A percentile compares a stretch with the other conserved stretches of the same genome.
phyloP scores from a whole-genome alignment of 1,140 invertebrate genomes.

The Thaumatotibia leucotreta region DNA sequence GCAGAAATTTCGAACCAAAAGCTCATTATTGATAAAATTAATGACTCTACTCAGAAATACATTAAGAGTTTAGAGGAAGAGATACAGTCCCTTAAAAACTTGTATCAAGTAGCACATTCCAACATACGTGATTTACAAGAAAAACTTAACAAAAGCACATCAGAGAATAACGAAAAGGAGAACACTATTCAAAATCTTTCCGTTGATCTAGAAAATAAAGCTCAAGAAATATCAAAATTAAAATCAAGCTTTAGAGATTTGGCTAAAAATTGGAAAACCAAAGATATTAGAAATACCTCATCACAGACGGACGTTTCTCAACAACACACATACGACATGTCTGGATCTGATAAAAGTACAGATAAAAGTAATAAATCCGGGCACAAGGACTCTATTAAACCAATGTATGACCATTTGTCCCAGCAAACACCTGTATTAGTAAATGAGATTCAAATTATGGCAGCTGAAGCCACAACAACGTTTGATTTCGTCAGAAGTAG shows the following conservation, averaged over 20 bases:
- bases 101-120: conserved; percentile 38
- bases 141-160: conserved; percentile 23
- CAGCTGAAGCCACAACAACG: conserved; percentile 35
- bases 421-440: conserved; percentile 21
- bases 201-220: conserved; percentile 34
- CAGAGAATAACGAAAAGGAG: conserved; percentile 26
- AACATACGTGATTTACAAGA: conserved; percentile 42
- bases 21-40: conserved; percentile 51
- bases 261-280: conserved; percentile 21
- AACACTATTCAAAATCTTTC: conserved; percentile 30
- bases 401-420: conserved; percentile 2
- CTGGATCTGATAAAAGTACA: neutral
- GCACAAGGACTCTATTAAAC: neutral
- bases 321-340: neutral
- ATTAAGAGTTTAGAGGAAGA: conserved; percentile 50
- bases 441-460: conserved; percentile 52
- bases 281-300: neutral
- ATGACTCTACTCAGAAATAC: conserved; percentile 40
- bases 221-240: conserved; percentile 33
- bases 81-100: conserved; percentile 37
- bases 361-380: neutral
- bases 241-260: conserved; percentile 32
- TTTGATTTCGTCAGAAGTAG: conserved; percentile 39
- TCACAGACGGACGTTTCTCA: neutral
- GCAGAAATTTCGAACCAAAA: conserved; percentile 56